These are phyloP conservation scores for Myripristis murdjan DNA, from an alignment of 2,797 vertebrate species.

Conservation along the genomic window DNA sequence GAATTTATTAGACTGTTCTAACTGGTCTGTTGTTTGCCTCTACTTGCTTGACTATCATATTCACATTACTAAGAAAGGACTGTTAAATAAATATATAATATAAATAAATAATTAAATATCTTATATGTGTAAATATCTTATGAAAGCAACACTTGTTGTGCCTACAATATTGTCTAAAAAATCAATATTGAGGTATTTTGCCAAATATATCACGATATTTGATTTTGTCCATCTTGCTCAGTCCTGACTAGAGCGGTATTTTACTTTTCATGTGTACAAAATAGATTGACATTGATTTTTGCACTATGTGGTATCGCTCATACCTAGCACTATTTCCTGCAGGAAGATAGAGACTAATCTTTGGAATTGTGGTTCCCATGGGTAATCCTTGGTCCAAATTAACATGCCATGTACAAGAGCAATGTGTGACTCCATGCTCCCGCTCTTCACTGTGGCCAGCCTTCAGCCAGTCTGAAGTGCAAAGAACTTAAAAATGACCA, in stretches of 20 bases:
- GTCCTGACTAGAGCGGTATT: background rate
- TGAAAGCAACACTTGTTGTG: too few species aligned
- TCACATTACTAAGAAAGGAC: too few species aligned
- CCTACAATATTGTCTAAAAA: too few species aligned
- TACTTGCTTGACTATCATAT: too few species aligned
- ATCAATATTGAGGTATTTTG: too few species aligned
- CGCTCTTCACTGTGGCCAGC: background rate
- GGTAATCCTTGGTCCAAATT: conserved; percentile 28
- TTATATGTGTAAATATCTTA: too few species aligned
- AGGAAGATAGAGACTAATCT: background rate
- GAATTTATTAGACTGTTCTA: too few species aligned
- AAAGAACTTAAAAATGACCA: background rate
- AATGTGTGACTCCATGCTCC: conserved; percentile 3
- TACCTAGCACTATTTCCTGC: background rate
- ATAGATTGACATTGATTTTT: background rate
- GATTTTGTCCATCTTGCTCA: too few species aligned
- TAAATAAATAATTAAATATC: too few species aligned
- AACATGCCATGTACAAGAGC: conserved; percentile 24
- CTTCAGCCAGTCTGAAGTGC: background rate
- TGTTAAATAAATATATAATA: too few species aligned
- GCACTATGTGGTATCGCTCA: background rate
- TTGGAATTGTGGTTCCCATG: background rate
- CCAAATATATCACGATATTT: too few species aligned
- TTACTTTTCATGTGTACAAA: background rate
- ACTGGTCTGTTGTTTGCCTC: too few species aligned